These are phyloP conservation scores for Gobiocypris rarus DNA, from an alignment of 2,113 vertebrate species.

Conservation along the genomic window DNA sequence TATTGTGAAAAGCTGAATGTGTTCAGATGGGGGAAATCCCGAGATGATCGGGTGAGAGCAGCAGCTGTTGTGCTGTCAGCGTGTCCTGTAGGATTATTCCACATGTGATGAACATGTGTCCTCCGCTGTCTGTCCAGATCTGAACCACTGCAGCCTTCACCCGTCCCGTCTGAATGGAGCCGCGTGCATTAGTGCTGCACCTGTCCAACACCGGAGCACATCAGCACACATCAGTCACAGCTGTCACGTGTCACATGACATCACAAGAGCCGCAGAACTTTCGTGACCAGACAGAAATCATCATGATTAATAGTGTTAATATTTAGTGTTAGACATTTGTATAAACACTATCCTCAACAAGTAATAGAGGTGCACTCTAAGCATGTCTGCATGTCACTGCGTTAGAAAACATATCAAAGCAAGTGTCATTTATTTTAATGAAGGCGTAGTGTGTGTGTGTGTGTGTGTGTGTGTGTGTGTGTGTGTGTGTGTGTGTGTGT, in stretches of 20 bases:
- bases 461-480: no score
- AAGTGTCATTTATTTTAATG: no score
- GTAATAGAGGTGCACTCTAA: no score
- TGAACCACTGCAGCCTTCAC: conserved; percentile 95
- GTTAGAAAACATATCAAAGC: no score
- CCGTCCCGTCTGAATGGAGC: conserved; percentile 91
- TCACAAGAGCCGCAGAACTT: not conserved
- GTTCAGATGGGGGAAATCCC: not conserved
- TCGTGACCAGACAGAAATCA: no score
- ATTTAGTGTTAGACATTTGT: no score
- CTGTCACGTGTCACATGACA: not conserved
- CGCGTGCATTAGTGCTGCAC: conserved; percentile 92
- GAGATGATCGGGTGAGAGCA: conserved; percentile 27
- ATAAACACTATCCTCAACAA: no score
- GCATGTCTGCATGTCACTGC: no score
- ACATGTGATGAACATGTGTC: conserved; percentile 61
- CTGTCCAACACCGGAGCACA: conserved; percentile 74
- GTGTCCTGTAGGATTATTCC: conserved; percentile 62
- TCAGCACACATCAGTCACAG: conserved; percentile 65
- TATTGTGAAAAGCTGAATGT: no score
- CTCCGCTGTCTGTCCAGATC: conserved; percentile 73
- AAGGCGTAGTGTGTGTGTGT: no score
- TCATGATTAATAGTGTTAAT: no score
- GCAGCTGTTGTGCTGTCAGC: conserved; percentile 47
- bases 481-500: no score